Evolutionary conservation across 2,113 vertebrate genomes (phyloP).

Genomic region (Coptodon bakossiorum): DNA sequence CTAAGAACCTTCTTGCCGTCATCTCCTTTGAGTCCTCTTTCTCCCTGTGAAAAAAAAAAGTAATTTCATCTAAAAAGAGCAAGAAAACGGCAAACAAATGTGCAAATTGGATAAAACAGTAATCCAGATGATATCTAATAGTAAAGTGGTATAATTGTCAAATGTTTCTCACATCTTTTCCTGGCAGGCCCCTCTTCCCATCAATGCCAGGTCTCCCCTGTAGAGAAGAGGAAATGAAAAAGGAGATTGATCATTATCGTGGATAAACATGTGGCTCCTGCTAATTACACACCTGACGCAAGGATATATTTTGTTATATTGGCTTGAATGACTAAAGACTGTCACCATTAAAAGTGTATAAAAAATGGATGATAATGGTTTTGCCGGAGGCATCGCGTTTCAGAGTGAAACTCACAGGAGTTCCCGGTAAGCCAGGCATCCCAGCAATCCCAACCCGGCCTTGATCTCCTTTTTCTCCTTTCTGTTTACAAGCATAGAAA

Average conservation of each 20-base stretch:
- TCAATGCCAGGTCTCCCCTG: constrained; percentile 74
- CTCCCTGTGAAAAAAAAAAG: constrained; percentile 52
- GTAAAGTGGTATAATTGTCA: neutral
- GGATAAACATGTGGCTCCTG: neutral
- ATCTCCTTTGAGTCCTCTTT: constrained; percentile 61
- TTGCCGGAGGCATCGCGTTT: neutral
- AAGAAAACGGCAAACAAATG: neutral
- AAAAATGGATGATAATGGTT: neutral
- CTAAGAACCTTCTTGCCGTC: constrained; percentile 60
- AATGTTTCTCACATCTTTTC: constrained; percentile 64
- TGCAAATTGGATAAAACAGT: neutral
- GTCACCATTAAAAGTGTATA: neutral
- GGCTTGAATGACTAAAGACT: neutral
- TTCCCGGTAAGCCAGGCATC: constrained; percentile 75
- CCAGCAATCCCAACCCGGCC: constrained; percentile 72
- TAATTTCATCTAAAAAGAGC: neutral
- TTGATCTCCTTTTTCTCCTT: constrained; percentile 69
- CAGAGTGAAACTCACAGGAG: constrained; percentile 64
- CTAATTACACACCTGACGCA: neutral
- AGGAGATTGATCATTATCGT: neutral
- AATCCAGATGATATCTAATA: neutral
- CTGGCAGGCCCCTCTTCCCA: constrained; percentile 71
- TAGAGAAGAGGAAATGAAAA: neutral
- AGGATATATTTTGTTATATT: neutral
- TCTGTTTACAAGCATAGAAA: constrained; percentile 38